These are phyloP conservation scores for Echinops telfairi DNA, from an alignment of 2,113 vertebrate species.

Conservation along the genomic window DNA sequence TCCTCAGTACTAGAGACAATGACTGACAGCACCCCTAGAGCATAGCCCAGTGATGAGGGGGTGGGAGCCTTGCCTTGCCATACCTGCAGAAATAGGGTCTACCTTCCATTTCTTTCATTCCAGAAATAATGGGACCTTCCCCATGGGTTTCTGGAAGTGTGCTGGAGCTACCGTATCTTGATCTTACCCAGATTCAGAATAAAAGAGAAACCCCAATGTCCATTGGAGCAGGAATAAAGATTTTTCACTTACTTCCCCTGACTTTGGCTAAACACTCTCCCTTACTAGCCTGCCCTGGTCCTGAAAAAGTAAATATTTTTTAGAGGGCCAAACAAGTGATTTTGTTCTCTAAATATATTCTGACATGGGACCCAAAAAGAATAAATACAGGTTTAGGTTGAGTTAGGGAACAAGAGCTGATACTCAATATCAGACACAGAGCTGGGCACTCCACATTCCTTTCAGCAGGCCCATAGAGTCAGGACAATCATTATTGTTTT, in stretches of 20 bases:
- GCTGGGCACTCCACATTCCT: background rate
- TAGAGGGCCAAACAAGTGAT: constrained; percentile 39
- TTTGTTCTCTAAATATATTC: constrained; percentile 73
- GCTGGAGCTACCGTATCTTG: constrained; percentile 10
- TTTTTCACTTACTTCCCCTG: background rate
- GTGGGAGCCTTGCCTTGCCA: background rate
- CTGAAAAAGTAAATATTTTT: constrained; percentile 78
- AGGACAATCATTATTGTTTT: background rate
- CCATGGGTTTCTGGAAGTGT: background rate
- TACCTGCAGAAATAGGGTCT: background rate
- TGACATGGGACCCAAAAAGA: constrained; percentile 40
- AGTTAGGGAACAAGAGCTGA: background rate
- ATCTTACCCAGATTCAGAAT: constrained; percentile 64
- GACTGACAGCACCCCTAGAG: background rate
- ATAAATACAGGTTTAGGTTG: background rate
- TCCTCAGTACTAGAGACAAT: background rate
- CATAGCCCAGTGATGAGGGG: fast-evolving
- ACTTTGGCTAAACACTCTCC: constrained; percentile 69
- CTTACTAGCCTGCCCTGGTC: background rate
- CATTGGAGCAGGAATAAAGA: constrained; percentile 43
- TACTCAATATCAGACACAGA: background rate
- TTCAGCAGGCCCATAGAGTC: background rate
- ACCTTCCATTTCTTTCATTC: constrained; percentile 56
- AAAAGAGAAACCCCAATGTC: constrained; percentile 29
- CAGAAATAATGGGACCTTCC: constrained; percentile 53